Evolutionary conservation across 1,140 invertebrate genomes (phyloP), one percentile per base, ranked within the genome.

Genomic region (Sarcophaga peregrina): DNA sequence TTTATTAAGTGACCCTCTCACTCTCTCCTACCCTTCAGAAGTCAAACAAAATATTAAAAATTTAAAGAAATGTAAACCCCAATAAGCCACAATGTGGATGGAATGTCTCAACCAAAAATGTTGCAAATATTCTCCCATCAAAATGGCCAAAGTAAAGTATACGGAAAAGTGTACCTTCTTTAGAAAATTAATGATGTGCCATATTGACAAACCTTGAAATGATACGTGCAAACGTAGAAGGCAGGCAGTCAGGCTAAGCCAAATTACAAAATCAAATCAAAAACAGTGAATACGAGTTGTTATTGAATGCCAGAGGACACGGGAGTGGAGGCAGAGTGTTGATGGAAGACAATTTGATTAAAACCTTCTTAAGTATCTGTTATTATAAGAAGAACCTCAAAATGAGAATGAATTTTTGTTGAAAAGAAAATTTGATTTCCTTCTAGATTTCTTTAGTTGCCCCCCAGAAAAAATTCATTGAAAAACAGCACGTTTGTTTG

Each of bases 161-260:
- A 68, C 6, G n/a, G 17, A 17, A 48, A 46, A 2, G 46, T 20
- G 10, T 11, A 78, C 75, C 75, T 78, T 78, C 47, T 78, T 50
- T 20, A 37, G 25, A 37, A 78, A 78, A 78, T 78, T 78, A 78
- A 78, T 78, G 75, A 78, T 78, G 75, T 78, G 47, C 75, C 75
- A 78, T 78, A 78, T 78, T 78, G 75, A 78, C 75, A 78, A 50
- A 47, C 52, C 75, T 78, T 48, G 75, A 52, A 68, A 17, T 46
- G 73, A 47, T 10, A 75, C 7, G 10, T 11, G 52, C 52, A 72
- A 25, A 5, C 6, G 62, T 25, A 72, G 6, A 17, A 72, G 20
- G 25, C 47, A n/a, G 74, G 17, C 15, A n/a, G n/a, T n/a, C n/a
- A n/a, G n/a, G n/a, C n/a, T n/a, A n/a, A n/a, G n/a, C 75, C 17